Evolutionary conservation across 2,113 vertebrate genomes (phyloP), one percentile per base, ranked within the genome.

Genomic region (Oncorhynchus tshawytscha): DNA sequence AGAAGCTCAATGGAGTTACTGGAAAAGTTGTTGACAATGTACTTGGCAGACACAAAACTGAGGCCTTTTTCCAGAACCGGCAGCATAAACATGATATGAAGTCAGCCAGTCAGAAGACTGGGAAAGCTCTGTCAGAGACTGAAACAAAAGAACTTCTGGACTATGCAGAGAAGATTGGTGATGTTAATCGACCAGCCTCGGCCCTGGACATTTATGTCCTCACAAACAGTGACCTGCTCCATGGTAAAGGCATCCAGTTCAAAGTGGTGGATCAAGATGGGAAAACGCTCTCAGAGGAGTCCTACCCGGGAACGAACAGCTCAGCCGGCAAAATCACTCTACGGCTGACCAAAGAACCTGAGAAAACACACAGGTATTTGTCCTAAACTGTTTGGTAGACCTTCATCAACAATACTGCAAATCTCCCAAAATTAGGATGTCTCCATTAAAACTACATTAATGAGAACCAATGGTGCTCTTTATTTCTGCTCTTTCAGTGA

Each of bases 161-260:
- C 18, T 76, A 81, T 34, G 15, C n/a, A 39, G 62, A 76, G 39
- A 75, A 73, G 24, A 73, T 72, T 3, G 49, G 70, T 64, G 54
- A 69, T 64, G 27, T 13, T 0, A 8, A 76, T 65, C 73, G 34
- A 9, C 76, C 81, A 1, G 39, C 57, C 24, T 39, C 54, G 71
- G 73, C 69, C 7, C 49, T 82, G 1, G 73, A 82, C 24, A 31
- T 82, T 15, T 73, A 75, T 6, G 70, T 75, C 24, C 73, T 82
- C 51, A 78, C 81, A 29, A 78, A 82, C 68, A 82, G 70, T 75
- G 67, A 69, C 22, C 66, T 82, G 25, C 60, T 82, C 0, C 0
- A 31, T n/a, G 81, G 81, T 34, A 82, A 76, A 78, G 76, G 76
- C 59, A 76, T 79, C 68, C 3, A 57, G 45, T n/a, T 82, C 16